Base-by-base conservation (phyloP, 2,113 vertebrate genomes). In the Otis tarda region DNA sequence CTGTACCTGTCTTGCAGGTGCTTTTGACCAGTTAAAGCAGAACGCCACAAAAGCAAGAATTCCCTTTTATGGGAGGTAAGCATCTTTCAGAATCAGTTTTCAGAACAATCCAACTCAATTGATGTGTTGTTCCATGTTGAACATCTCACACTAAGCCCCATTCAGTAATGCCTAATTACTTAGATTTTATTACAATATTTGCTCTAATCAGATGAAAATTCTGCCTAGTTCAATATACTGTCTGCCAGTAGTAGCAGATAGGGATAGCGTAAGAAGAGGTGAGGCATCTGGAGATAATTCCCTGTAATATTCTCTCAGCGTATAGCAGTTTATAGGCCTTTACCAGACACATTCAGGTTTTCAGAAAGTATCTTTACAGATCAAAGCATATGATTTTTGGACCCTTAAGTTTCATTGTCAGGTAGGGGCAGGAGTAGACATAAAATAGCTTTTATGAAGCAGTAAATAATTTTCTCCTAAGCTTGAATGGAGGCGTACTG, bases 41-140 rank as follows among this genome's bases (percentile, higher is more conserved):
- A 99, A 99, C 10, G 99, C 99, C 91, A 99, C 99, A 80, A 99
- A 99, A 98, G 99, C 99, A 98, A 99, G 99, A 98, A 99, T 99
- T 97, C 99, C 99, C 2, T 99, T 99, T 97, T 99, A 99, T 83
- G 99, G 99, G 93, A 99, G 99, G 99, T 99, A 98, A 97, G 98
- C 77, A 59, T 89, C 47, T 83, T 91, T 80, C 19, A 35, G 43
- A 81, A 73, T 64, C n/a, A 23, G 19, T 64, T 77, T 24, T 39
- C 63, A 83, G 55, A 95, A 45, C 1, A 9, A 12, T 75, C 93
- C 9, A 53, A 3, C 15, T 86, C 20, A 37, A 59, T 0, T 1
- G 2, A 25, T 49, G 8, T 35, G 25, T 64, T 70, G 10, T 81
- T 81, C 16, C 14, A 31, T 61, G 61, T 4, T 73, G 70, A 94